phyloP scores from a whole-genome alignment of 2,113 vertebrate genomes.

The Anolis sagrei region DNA sequence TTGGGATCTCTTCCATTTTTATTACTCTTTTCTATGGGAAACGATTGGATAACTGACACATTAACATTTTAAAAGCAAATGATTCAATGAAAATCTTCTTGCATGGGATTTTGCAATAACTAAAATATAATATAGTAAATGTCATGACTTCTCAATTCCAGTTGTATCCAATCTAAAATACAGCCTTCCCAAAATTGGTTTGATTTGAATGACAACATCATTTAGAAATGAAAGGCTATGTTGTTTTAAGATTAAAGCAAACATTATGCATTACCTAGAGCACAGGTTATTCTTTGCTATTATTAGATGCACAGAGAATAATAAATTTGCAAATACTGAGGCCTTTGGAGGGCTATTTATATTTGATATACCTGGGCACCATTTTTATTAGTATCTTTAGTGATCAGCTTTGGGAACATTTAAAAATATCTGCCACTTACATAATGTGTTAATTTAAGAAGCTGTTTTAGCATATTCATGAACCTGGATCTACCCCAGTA shows the following conservation, averaged over 20 bases:
- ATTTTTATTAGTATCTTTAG: conserved; percentile 47
- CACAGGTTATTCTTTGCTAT: conserved; percentile 43
- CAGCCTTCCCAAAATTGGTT: conserved; percentile 41
- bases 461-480: conserved; percentile 25
- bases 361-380: neutral
- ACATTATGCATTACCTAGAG: conserved; percentile 41
- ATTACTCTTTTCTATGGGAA: conserved; percentile 48
- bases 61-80: conserved; percentile 49
- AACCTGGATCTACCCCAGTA: neutral
- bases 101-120: conserved; percentile 36
- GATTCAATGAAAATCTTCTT: conserved; percentile 50
- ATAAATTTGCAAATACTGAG: conserved; percentile 44
- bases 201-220: conserved; percentile 58
- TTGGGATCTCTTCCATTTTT: conserved; percentile 24
- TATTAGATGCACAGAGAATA: conserved; percentile 53
- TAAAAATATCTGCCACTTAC: conserved; percentile 11
- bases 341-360: conserved; percentile 41
- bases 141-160: conserved; percentile 17
- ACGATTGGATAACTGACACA: conserved; percentile 43
- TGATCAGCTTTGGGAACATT: conserved; percentile 38
- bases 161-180: conserved; percentile 46
- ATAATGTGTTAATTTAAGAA: conserved; percentile 13
- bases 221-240: conserved; percentile 35
- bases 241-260: conserved; percentile 50
- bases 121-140: conserved; percentile 49